These are phyloP conservation scores for Formicarius rufipectus DNA, from an alignment of 2,113 vertebrate species.

Conservation along the genomic window DNA sequence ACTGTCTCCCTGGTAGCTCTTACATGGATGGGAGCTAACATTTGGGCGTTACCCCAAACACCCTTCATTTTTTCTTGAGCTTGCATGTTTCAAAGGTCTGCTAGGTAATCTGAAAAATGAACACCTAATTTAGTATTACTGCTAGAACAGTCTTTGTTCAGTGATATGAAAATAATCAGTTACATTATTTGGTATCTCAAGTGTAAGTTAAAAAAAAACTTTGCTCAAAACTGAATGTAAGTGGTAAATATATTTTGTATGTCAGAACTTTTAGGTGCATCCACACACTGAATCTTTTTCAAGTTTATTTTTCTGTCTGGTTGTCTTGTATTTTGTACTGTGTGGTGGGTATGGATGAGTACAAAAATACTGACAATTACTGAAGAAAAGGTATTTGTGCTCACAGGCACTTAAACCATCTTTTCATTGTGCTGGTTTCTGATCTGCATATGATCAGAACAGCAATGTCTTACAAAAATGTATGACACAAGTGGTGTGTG, in stretches of 20 bases:
- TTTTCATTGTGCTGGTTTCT: neutral
- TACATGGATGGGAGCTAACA: neutral
- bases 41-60: neutral
- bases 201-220: neutral
- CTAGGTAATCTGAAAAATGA: neutral
- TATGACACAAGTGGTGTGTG: neutral
- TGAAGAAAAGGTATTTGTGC: neutral
- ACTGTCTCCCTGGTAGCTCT: neutral
- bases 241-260: neutral
- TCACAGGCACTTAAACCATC: neutral
- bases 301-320: neutral
- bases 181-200: neutral
- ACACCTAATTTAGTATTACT: neutral
- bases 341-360: neutral
- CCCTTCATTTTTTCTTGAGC: neutral
- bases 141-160: neutral
- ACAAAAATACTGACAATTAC: neutral
- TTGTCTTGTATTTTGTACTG: neutral
- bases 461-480: neutral
- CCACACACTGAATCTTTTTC: accelerated
- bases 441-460: neutral
- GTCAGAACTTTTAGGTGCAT: neutral
- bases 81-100: neutral
- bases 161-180: neutral
- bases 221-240: neutral